Conservation (phyloP, 2,888 invertebrate genomes). For the Deilephila porcellus region DNA sequence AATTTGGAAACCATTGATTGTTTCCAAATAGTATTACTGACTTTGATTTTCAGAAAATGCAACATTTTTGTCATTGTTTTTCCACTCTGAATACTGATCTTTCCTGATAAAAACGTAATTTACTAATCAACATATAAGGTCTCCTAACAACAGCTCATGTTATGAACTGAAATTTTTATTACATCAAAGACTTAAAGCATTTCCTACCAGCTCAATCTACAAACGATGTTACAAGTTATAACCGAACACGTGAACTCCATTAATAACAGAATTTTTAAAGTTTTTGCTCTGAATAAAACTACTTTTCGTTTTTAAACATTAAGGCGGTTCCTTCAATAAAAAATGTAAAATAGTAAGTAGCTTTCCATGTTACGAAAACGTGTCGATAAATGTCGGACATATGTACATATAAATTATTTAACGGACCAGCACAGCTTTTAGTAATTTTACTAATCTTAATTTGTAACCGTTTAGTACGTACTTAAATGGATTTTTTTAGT, state of each 20-base stretch:
- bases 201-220: no score
- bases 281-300: not conserved
- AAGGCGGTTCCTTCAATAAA: slow-evolving; percentile 4
- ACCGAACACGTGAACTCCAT: not conserved
- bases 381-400: slow-evolving; percentile 5
- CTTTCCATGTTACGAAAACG: slow-evolving; percentile 13
- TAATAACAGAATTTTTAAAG: not conserved
- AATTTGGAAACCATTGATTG: no score
- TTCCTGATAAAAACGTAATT: no score
- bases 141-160: no score
- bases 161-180: no score
- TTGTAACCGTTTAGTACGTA: not conserved
- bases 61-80: no score
- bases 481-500: no score
- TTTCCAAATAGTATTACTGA: no score
- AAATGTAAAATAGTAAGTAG: slow-evolving; percentile 10
- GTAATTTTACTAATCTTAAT: not conserved
- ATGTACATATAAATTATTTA: not conserved
- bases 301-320: not conserved
- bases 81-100: no score
- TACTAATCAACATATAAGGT: no score
- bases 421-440: not conserved
- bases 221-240: not conserved
- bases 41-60: no score
- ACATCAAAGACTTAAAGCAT: no score